Evolutionary conservation across 2,113 vertebrate genomes (phyloP), one percentile per base, ranked within the genome.

Genomic region (Melanotaenia duboulayi): DNA sequence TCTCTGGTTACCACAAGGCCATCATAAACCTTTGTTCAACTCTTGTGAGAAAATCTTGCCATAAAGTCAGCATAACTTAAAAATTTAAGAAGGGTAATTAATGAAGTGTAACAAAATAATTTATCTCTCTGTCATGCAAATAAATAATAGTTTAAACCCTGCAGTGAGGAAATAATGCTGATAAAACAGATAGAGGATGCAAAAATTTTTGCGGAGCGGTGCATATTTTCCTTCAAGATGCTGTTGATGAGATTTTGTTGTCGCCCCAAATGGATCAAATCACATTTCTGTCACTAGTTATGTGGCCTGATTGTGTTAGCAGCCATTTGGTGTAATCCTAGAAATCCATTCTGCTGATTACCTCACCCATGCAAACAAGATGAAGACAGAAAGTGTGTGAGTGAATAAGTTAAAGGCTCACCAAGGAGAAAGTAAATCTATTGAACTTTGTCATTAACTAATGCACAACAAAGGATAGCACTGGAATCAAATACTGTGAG

Each of bases 301-400:
- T 72, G 52, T 60, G 59, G 51, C 35, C 23, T 64, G 75, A 86
- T 74, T 80, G 65, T 70, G 40, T 90, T 82, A 75, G 79, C 56
- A 76, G 62, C 74, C 74, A 82, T 90, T 88, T 85, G 76, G 74
- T 55, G 63, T 80, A 78, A 80, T 87, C 51, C 74, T 76, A 60
- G 76, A 81, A 80, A 80, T 87, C 79, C 59, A 76, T 84, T 82
- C 76, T 59, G 14, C 49, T 56, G 54, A 81, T 73, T 20, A 66
- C 68, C 39, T 83, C 71, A 32, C 23, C 64, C 72, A 66, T 72
- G 49, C 73, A 80, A 46, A 86, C 71, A 75, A 59, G 19, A 75
- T 51, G 60, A 87, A 65, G 61, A 55, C 49, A 69, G 64, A 69
- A 52, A 44, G 61, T 8, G 6, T 6, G 49, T 63, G 44, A 51